Base-by-base conservation (phyloP, 2,113 vertebrate species). In the Petrocephalus zakoni region DNA sequence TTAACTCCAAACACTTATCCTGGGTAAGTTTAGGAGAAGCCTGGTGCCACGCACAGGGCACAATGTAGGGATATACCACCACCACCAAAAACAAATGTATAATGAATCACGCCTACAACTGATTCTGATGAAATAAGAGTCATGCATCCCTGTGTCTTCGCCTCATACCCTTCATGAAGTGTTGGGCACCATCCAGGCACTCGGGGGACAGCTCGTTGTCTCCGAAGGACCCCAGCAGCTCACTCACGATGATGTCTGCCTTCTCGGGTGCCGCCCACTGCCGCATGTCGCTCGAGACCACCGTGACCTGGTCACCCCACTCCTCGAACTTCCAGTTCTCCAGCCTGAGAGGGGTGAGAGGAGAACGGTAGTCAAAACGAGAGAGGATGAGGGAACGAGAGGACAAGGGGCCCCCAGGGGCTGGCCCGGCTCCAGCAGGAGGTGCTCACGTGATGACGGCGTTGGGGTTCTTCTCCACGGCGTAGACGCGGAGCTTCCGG, bases 261-360 rank as follows among this genome's bases (percentile, higher is more conserved):
- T 97, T 97, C 93, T 98, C 97, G 0, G 97, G 97, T 2, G 97
- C 96, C 4, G 92, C 93, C 97, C 97, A 98, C 2, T 97, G 96
- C 34, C 97, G 94, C 97, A 98, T 98, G 93, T 98, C 97, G 81
- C 95, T 95, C 2, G 97, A 97, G 85, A 98, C 96, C 89, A 98
- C 97, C 0, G 96, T 97, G 94, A 98, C 97, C 91, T 97, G 97
- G 92, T 97, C 97, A 0, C 97, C 97, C 97, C 97, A 98, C 94
- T 97, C 97, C 92, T 98, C 97, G 90, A 97, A 97, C 88, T 96
- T 96, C 97, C 97, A 98, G 89, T 97, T 98, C 93, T 98, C 97
- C 81, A 98, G 91, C 90, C 97, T 98, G 91, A 86, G 88, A 82
- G 34, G 46, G 17, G 2, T 13, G 11, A 0, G 1, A 56, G 42